Evolutionary conservation across 2,888 invertebrate species (phyloP).

Genomic region (Andrena camellia): DNA sequence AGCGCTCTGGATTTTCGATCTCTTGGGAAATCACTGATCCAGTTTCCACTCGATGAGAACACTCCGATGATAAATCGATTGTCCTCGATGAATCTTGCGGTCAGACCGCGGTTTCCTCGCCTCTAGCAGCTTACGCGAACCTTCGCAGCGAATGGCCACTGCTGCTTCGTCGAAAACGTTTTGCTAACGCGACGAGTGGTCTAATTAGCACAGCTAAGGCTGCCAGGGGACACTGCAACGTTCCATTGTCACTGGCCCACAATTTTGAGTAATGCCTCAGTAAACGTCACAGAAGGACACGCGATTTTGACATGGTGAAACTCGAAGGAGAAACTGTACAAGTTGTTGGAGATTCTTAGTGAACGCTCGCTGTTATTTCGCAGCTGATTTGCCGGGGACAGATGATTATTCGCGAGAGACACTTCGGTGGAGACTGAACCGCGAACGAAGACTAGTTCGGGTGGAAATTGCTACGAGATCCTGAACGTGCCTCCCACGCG

Average conservation of each 20-base stretch:
- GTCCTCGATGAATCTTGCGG: conserved; percentile 4
- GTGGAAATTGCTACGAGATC: conserved; percentile 77
- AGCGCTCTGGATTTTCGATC: conserved; percentile 29
- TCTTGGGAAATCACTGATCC: conserved; percentile 58
- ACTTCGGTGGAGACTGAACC: conserved; percentile 67
- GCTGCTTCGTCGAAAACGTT: conserved; percentile 6
- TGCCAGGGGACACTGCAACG: neutral
- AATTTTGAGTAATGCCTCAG: neutral
- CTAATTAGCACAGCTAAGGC: conserved; percentile 19
- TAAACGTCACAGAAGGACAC: neutral
- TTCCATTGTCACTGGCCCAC: neutral
- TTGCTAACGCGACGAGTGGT: neutral
- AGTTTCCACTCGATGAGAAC: conserved; percentile 22
- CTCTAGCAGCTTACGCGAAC: too few species aligned
- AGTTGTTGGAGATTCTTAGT: neutral
- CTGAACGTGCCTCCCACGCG: conserved; percentile 78
- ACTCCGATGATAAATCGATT: neutral
- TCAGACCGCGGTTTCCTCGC: neutral
- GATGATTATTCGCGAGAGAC: conserved; percentile 55
- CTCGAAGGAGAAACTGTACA: neutral
- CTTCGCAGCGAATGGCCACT: neutral
- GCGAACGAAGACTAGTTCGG: conserved; percentile 73
- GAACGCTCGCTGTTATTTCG: neutral
- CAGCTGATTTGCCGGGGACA: conserved; percentile 4
- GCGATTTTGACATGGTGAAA: too few species aligned